Percentiles rank a stretch among this genome's conserved stretches.
phyloP scores from a whole-genome alignment of 2,888 invertebrate species.

The Xanthorhoe spadicearia region DNA sequence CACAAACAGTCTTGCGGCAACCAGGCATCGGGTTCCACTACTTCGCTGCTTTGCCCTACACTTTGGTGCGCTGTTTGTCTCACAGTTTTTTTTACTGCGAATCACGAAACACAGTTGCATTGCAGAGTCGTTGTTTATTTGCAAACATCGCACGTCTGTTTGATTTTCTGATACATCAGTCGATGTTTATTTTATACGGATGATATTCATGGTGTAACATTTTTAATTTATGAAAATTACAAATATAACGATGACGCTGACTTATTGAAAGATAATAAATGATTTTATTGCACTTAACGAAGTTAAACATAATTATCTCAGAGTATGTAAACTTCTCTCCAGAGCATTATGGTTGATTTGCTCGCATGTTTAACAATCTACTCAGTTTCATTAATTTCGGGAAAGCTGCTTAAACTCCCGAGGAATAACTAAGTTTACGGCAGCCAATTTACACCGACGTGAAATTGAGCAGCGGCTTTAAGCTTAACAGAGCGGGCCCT shows the following conservation, averaged over 20 bases:
- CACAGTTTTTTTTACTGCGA: conserved; percentile 78
- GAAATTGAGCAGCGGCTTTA: conserved; percentile 76
- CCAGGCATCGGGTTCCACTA: conserved; percentile 67
- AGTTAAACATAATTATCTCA: too few relatives aligned
- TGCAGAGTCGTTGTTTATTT: conserved; percentile 73
- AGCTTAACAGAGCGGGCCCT: conserved; percentile 72
- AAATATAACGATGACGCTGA: background rate
- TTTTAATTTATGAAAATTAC: background rate
- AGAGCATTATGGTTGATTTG: conserved; percentile 20
- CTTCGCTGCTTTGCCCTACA: conserved; percentile 48
- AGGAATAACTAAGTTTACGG: conserved; percentile 72
- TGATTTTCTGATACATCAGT: conserved; percentile 69
- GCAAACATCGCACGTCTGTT: conserved; percentile 69
- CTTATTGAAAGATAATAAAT: too few relatives aligned
- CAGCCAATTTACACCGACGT: conserved; percentile 74
- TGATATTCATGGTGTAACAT: conserved; percentile 14
- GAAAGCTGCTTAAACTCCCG: conserved; percentile 64
- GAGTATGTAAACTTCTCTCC: background rate
- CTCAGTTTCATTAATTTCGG: conserved; percentile 52
- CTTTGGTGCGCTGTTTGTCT: conserved; percentile 63
- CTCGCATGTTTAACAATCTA: conserved; percentile 40
- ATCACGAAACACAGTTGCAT: conserved; percentile 79
- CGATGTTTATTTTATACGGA: conserved; percentile 67
- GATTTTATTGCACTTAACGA: background rate
- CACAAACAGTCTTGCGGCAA: conserved; percentile 74